Evolutionary conservation across 2,113 vertebrate species (phyloP), one percentile per base, ranked within the genome.

Genomic region (Gopherus flavomarginatus): DNA sequence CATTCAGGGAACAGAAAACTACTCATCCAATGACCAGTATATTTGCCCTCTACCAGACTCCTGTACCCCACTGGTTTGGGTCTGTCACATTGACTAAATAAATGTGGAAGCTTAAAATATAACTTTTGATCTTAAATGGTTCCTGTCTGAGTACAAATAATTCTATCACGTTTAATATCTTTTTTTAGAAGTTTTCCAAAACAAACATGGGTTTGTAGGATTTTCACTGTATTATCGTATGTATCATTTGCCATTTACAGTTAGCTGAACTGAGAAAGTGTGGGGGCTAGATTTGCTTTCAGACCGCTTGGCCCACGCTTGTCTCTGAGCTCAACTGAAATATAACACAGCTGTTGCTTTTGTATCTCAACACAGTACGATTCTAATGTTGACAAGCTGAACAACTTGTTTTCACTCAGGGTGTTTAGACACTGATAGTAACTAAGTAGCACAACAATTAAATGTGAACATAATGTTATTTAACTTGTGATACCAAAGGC

Each of bases 271-370:
- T 83, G 82, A 95, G 84, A 75, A 85, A 85, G 81, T 26, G 10
- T 89, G 56, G 56, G 77, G 56, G 62, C 49, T 54, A 54, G 90
- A 77, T 95, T 95, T 93, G 24, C 59, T 93, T 94, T 96, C 2
- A 1, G 83, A 57, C 62, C 77, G 35, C 75, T 95, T 93, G 84
- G 83, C 92, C 85, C 77, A 89, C 38, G 59, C 44, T 92, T 85
- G 42, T 94, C 90, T 96, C 89, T 96, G 80, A 96, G 95, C 88
- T 92, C 54, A 93, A 77, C 52, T 89, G 90, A 88, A 96, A 90
- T 93, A 69, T 77, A 94, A 59, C 52, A 42, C 6, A 95, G 77
- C 72, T 94, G 53, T 89, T 96, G 62, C 31, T 77, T 84, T 96
- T 83, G 49, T 77, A 2, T 87, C 75, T 86, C 84, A 92, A 62